Percentiles rank a stretch among this genome's conserved stretches.
These are phyloP conservation scores for Platorchestia sp. DNA, from an alignment of 1,140 invertebrate genomes.

Conservation along the genomic window DNA sequence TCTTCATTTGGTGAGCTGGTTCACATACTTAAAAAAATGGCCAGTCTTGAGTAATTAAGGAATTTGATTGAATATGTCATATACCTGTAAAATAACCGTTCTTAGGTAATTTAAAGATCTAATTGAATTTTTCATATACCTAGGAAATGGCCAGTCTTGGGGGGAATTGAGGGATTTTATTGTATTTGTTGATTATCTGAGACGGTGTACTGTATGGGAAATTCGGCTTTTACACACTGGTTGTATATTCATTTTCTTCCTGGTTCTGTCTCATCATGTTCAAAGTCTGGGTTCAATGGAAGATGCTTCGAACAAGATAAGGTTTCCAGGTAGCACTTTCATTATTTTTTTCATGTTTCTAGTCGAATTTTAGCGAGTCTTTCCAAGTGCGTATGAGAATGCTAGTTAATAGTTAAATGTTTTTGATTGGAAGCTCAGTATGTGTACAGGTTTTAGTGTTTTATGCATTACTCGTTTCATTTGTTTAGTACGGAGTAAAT, in stretches of 20 bases:
- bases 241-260: no score
- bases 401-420: background rate
- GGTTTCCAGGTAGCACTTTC: background rate
- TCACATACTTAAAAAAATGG: no score
- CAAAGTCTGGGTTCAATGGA: background rate
- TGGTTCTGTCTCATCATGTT: background rate
- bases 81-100: no score
- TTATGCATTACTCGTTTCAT: background rate
- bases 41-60: no score
- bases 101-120: no score
- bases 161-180: background rate
- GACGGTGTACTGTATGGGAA: no score
- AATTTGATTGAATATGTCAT: no score
- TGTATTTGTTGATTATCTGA: background rate
- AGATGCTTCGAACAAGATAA: background rate
- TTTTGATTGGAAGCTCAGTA: background rate
- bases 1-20: no score
- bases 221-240: no score
- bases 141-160: background rate
- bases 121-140: background rate
- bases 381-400: background rate
- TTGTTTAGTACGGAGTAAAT: no score
- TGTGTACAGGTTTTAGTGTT: background rate
- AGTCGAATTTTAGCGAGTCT: background rate
- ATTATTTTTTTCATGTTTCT: background rate